phyloP scores from a whole-genome alignment of 2,888 invertebrate genomes.

The Dasypolia templi region DNA sequence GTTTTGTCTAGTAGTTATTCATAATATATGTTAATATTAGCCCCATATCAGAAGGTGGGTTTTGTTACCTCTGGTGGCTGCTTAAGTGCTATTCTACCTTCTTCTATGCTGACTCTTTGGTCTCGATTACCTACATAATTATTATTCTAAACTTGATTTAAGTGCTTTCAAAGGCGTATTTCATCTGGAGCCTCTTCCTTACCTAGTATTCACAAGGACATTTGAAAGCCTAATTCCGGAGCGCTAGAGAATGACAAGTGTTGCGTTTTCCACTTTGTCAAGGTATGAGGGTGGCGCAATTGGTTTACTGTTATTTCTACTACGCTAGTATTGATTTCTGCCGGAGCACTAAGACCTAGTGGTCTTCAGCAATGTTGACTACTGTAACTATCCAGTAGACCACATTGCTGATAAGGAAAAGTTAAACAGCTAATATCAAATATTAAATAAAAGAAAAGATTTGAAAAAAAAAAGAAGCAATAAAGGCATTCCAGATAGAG shows the following conservation, averaged over 20 bases:
- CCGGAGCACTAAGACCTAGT: not conserved
- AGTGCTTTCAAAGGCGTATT: conserved; percentile 3
- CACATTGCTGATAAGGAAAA: not conserved
- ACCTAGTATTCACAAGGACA: conserved; percentile 1
- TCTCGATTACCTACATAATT: not conserved
- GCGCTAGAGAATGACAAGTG: conserved; percentile 25
- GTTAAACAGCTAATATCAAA: conserved; percentile 2
- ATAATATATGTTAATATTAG: not conserved
- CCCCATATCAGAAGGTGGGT: not conserved
- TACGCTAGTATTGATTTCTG: conserved; percentile 8
- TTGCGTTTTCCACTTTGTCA: conserved; percentile 15
- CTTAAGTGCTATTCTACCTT: not conserved
- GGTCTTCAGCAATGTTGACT: too few species aligned
- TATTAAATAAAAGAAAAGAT: conserved; percentile 13
- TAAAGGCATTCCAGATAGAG: conserved; percentile 1
- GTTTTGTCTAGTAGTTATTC: not conserved
- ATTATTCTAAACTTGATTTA: not conserved
- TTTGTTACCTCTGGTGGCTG: not conserved
- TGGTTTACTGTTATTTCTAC: not conserved
- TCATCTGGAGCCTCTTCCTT: not conserved
- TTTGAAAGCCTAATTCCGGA: conserved; percentile 39
- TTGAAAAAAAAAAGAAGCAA: conserved; percentile 18
- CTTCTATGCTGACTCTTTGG: not conserved
- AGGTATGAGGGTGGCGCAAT: conserved; percentile 26
- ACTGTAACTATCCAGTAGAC: too few species aligned